Evolutionary conservation across 1,140 invertebrate species (phyloP).

Genomic region (Caenorhabditis briggsae): DNA sequence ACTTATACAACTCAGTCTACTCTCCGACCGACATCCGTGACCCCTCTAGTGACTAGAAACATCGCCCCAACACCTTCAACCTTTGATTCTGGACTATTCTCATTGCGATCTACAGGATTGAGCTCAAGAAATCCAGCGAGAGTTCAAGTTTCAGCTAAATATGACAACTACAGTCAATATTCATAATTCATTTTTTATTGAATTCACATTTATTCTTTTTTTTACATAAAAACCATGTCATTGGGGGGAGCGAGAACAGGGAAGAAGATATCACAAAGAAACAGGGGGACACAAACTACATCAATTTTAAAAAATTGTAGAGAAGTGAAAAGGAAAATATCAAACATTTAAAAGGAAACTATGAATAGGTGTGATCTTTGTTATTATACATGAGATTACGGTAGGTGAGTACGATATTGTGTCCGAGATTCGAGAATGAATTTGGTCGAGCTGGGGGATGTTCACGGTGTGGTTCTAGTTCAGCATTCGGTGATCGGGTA

Average conservation of each 20-base stretch:
- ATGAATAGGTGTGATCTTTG: conserved; percentile 44
- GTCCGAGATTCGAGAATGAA: conserved; percentile 76
- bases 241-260: neutral
- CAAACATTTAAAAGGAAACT: no score
- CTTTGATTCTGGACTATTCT: neutral
- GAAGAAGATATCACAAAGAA: conserved; percentile 14
- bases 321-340: neutral
- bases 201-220: neutral
- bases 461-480: conserved; percentile 55
- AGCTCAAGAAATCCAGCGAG: conserved; percentile 19
- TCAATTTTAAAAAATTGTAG: neutral
- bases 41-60: neutral
- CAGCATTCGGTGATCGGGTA: conserved; percentile 70
- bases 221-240: conserved; percentile 29
- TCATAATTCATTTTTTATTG: neutral
- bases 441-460: conserved; percentile 68
- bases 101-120: neutral
- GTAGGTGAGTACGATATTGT: conserved; percentile 73
- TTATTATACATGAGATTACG: conserved; percentile 51
- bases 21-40: neutral
- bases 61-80: neutral
- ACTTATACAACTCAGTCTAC: conserved; percentile 37
- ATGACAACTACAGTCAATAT: neutral
- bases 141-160: neutral
- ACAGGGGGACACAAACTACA: neutral